A percentile compares a stretch with the other conserved stretches of the same genome.
These are phyloP conservation scores for Cryptocheilus praepositus DNA, from an alignment of 2,888 invertebrate genomes.

Conservation along the genomic window DNA sequence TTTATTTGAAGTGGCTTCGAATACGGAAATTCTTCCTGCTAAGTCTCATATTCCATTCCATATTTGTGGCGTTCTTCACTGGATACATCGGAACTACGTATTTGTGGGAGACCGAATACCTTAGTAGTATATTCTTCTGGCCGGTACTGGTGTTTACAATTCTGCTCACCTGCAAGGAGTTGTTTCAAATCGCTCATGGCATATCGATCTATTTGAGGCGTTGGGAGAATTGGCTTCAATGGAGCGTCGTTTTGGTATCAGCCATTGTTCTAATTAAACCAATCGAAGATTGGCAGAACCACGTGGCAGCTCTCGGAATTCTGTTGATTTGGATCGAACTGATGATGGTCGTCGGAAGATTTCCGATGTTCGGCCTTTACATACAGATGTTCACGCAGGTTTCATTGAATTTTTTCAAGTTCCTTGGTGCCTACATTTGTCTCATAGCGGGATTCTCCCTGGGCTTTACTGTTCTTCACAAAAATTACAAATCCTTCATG, in stretches of 20 bases:
- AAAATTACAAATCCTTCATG: conserved; percentile 83
- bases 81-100: conserved; percentile 81
- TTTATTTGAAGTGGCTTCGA: conserved; percentile 88
- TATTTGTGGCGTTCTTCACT: conserved; percentile 86
- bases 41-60: conserved; percentile 85
- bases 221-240: conserved; percentile 91
- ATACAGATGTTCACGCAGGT: conserved; percentile 92
- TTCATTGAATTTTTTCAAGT: conserved; percentile 88
- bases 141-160: conserved; percentile 79
- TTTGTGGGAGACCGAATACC: conserved; percentile 70
- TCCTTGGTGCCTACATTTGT: conserved; percentile 87
- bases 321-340: conserved; percentile 89
- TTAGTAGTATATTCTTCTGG: conserved; percentile 75
- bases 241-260: conserved; percentile 81
- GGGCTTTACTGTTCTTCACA: conserved; percentile 88
- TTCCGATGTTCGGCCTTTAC: conserved; percentile 90
- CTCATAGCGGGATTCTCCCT: conserved; percentile 87
- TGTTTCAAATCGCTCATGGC: conserved; percentile 86
- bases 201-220: conserved; percentile 84
- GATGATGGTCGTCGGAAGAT: conserved; percentile 90
- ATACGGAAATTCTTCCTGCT: conserved; percentile 89
- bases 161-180: conserved; percentile 83
- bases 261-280: conserved; percentile 54
- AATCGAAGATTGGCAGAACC: conserved; percentile 83
- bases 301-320: conserved; percentile 86